phyloP scores from a whole-genome alignment of 2,113 vertebrate genomes.

The Tragulus kanchil region DNA sequence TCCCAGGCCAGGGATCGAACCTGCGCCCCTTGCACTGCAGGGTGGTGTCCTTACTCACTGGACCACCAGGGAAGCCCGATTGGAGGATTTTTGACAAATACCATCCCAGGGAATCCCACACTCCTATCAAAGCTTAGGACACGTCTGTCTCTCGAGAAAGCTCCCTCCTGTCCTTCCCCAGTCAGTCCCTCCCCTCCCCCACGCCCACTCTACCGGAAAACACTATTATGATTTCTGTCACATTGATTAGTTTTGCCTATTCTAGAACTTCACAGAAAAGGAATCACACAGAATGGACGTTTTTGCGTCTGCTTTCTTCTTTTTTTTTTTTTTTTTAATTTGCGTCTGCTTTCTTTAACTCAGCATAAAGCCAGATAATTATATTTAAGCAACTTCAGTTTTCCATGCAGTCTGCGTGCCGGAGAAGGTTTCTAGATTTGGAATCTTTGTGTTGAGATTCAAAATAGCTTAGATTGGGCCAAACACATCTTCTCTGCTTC shows the following conservation, averaged over 20 bases:
- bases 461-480: conserved; percentile 13
- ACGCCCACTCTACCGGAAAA: neutral
- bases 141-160: neutral
- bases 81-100: neutral
- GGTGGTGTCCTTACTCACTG: no score
- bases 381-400: conserved; percentile 48
- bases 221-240: neutral
- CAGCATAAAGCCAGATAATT: conserved; percentile 64
- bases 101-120: neutral
- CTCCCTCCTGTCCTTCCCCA: neutral
- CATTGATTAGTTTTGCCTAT: neutral
- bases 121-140: neutral
- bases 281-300: neutral
- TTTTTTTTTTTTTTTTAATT: neutral
- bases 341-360: conserved; percentile 48
- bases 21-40: no score
- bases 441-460: conserved; percentile 30
- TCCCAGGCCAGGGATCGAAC: no score
- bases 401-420: neutral
- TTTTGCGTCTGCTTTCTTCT: conserved; percentile 45
- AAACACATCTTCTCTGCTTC: neutral
- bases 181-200: neutral
- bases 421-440: neutral
- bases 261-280: conserved; percentile 8
- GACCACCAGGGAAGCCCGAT: no score